phyloP scores from a whole-genome alignment of 2,888 invertebrate genomes.

The Xestia ashworthii region DNA sequence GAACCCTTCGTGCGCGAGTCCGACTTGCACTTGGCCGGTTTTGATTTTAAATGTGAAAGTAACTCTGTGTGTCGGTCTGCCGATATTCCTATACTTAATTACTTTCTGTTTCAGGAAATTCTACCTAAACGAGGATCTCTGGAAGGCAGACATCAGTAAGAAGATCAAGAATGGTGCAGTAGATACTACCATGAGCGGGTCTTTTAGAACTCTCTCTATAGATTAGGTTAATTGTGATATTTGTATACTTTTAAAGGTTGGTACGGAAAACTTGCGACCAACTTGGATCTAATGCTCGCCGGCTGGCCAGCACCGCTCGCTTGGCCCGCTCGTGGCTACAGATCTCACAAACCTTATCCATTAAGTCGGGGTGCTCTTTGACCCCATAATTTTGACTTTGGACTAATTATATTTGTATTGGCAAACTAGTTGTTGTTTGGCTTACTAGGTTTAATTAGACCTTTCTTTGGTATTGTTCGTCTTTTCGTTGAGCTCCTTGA shows the following conservation, averaged over 20 bases:
- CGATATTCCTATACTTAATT: neutral
- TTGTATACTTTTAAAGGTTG: neutral
- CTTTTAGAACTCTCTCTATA: conserved; percentile 90
- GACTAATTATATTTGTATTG: no score
- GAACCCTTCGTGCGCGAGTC: no score
- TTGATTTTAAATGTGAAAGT: neutral
- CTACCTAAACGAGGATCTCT: conserved; percentile 87
- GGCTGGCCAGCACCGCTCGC: neutral
- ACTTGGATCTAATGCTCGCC: neutral
- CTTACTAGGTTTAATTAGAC: no score
- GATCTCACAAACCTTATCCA: no score
- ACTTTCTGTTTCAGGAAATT: conserved; percentile 82
- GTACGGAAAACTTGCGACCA: neutral
- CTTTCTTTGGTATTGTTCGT: no score
- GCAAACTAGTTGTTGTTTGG: no score
- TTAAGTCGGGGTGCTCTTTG: no score
- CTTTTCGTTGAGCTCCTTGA: no score
- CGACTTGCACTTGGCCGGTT: no score
- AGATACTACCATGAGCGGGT: conserved; percentile 86
- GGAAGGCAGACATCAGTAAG: conserved; percentile 91
- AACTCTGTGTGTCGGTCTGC: neutral
- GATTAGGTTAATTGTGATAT: conserved; percentile 78
- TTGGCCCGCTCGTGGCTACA: no score
- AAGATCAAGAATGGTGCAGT: conserved; percentile 78
- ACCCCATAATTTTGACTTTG: no score